Evolutionary conservation across 2,797 vertebrate species (phyloP), one percentile per base, ranked within the genome.

Genomic region (Scomberomorus guttatus): DNA sequence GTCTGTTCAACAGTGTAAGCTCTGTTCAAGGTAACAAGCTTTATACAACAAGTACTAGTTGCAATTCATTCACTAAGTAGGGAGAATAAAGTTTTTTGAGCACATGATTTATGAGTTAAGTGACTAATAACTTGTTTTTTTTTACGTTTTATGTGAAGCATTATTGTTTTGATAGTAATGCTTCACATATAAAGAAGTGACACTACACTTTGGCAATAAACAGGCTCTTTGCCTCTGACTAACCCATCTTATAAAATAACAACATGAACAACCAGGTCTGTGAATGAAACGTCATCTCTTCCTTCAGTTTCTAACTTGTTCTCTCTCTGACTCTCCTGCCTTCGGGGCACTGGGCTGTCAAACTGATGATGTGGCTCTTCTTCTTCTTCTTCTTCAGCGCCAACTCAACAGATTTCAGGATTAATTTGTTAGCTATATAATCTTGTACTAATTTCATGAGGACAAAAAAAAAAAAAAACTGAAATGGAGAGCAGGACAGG

Each of bases 291-390:
- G 54, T 81, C 52, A 46, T 55, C 37, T 20, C 61, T 76, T 65
- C 57, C 11, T 65, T 51, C 60, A 59, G 3, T 55, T 57, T 67
- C 69, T 48, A 13, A 11, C 39, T 61, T 48, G 22, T 59, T 61
- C 65, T 39, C 61, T 29, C 44, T 18, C 1, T 34, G 29, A 59
- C 54, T 66, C 55, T 68, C 37, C 46, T 58, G 68, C 20, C 42
- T 29, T 20, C 13, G 70, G 71, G 73, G 59, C 67, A 34, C 8
- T 52, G 52, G 64, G 70, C 22, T 9, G 63, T 63, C 37, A 56
- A 81, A 80, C 24, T 82, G 78, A 84, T 85, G 77, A 87, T 80
- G 88, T 84, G 80, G 84, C 80, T 70, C 7, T 80, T 80, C 18
- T 77, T 81, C 54, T 59, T 27, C 61, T 29, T 29, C 29, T 29